Base-by-base conservation (phyloP, 2,113 vertebrate species). In the Caranx melampygus region DNA sequence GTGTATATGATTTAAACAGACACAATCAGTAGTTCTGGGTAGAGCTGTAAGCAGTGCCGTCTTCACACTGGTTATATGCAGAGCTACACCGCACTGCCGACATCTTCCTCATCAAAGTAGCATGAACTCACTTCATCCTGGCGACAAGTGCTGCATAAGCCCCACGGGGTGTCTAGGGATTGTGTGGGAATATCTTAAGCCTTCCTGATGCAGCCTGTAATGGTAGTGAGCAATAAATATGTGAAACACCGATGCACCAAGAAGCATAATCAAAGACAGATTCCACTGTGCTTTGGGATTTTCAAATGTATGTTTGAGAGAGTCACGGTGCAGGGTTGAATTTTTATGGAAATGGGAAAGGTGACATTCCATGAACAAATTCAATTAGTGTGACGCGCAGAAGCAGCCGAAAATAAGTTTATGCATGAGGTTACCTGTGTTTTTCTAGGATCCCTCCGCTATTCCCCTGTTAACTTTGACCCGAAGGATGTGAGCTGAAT, bases 61-160 rank as follows among this genome's bases (percentile, higher is more conserved):
- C 79, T 75, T 71, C 74, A 68, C 11, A 79, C 40, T 59, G 75
- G 68, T 78, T 76, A 68, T 82, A 65, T 77, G 18, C 51, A 85
- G 75, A 81, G 44, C 64, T 78, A 58, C 69, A 68, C 68, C 20
- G 11, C 51, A n/a, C 62, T 52, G 71, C 61, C 10, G 37, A 84
- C 69, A 86, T 66, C 68, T 58, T 70, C 55, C 54, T 34, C 75
- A 71, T 89, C 83, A 89, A 79, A 87, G 81, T 66, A 78, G 64
- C 31, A 13, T 76, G 57, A 75, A 76, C 60, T 71, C 80, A 62
- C 75, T 87, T 83, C 68, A 83, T 87, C 72, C 63, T 44, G 55
- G 72, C 34, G 83, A 88, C 86, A 88, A 72, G 72, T 87, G 82
- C 62, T 81, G 84, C 78, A 79, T 83, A 59, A 85, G 74, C 71